Percentiles rank a stretch among this genome's conserved stretches.
phyloP scores from a whole-genome alignment of 2,888 invertebrate species.

The Zeuzera pyrina region DNA sequence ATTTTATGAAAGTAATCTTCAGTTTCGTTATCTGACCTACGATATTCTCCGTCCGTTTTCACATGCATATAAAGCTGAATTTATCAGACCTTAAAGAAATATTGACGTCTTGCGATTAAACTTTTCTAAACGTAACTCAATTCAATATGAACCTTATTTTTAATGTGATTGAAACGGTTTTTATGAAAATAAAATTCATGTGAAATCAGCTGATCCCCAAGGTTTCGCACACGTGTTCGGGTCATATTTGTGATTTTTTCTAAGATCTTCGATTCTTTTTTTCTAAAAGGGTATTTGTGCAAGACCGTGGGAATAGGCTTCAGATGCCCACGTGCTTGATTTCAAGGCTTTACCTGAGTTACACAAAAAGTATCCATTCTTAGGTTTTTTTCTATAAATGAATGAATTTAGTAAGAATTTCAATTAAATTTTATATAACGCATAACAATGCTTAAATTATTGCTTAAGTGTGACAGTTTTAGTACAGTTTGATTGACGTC shows the following conservation, averaged over 20 bases:
- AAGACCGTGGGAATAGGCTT: constrained; percentile 47
- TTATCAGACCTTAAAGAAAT: too few species aligned
- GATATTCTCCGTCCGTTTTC: too few species aligned
- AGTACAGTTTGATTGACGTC: constrained; percentile 31
- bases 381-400: constrained; percentile 12
- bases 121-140: too few species aligned
- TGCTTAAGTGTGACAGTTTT: constrained; percentile 21
- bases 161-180: too few species aligned
- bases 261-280: constrained; percentile 31
- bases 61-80: too few species aligned
- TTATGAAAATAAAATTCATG: too few species aligned
- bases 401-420: neutral
- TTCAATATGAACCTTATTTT: too few species aligned
- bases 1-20: too few species aligned
- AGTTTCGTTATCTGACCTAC: too few species aligned
- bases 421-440: too few species aligned
- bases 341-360: constrained; percentile 32
- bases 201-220: constrained; percentile 54
- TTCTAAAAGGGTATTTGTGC: constrained; percentile 38
- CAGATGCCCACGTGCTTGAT: constrained; percentile 34
- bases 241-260: constrained; percentile 45
- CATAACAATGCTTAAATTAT: too few species aligned
- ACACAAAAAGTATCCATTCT: constrained; percentile 29
- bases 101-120: too few species aligned
- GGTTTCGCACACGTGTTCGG: constrained; percentile 46